phyloP scores from a whole-genome alignment of 2,797 vertebrate species.

The Champsocephalus esox region DNA sequence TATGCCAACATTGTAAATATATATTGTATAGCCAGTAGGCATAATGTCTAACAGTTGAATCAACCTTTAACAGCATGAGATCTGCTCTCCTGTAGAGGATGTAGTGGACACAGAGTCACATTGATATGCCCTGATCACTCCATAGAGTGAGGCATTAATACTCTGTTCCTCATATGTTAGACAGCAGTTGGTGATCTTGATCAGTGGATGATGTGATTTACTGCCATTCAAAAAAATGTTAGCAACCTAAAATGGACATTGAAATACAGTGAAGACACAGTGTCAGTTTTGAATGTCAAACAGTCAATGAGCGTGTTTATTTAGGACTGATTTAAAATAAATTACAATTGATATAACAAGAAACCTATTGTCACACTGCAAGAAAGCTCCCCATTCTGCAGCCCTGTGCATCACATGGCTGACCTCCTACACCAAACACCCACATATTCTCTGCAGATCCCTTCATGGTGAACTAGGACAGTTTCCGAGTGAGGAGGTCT shows the following conservation, averaged over 20 bases:
- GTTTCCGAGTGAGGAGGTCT: constrained; percentile 17
- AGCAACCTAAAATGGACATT: background rate
- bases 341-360: background rate
- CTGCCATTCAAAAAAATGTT: background rate
- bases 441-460: constrained; percentile 28
- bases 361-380: constrained; percentile 29
- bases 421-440: constrained; percentile 23
- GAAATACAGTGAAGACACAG: background rate
- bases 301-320: background rate
- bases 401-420: constrained; percentile 12
- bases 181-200: background rate
- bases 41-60: background rate
- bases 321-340: no score
- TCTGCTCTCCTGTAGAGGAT: background rate
- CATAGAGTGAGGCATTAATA: background rate
- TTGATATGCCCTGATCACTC: constrained; percentile 3
- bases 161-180: background rate
- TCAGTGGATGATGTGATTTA: background rate
- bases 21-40: background rate
- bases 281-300: no score
- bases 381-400: constrained; percentile 39
- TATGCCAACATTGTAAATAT: background rate
- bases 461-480: constrained; percentile 37
- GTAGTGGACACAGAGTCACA: background rate
- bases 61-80: background rate